A percentile compares a stretch with the other conserved stretches of the same genome.
Conservation (phyloP, 64 coral and sea anemone species). For the Pocillopora verrucosa region DNA sequence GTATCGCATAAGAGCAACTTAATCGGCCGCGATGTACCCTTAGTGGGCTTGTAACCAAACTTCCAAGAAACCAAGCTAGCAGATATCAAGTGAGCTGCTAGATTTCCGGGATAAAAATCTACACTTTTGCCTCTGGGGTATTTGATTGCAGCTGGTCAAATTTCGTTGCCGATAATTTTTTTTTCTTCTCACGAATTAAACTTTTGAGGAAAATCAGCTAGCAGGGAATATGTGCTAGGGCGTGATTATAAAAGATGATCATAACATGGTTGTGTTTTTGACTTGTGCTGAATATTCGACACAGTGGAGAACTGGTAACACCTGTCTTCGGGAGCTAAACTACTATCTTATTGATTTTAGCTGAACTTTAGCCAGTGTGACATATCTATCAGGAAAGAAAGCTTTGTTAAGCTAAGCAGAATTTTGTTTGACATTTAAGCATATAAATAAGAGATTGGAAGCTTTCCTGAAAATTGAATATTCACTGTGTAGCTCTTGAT, state of each 20-base stretch:
- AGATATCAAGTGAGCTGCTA: background rate
- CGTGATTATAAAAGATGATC: background rate
- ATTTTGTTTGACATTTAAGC: background rate
- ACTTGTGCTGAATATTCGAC: background rate
- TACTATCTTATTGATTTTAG: background rate
- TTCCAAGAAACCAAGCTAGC: background rate
- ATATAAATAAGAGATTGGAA: background rate
- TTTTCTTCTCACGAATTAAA: background rate
- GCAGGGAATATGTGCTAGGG: background rate
- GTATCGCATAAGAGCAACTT: background rate
- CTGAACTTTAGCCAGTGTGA: background rate
- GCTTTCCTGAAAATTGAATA: background rate
- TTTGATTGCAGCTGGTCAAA: background rate
- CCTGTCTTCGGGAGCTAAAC: background rate
- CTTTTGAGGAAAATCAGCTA: slow-evolving; percentile 1
- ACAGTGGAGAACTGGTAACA: background rate
- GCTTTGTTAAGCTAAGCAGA: background rate
- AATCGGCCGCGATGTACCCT: background rate
- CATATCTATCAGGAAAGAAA: background rate
- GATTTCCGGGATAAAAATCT: slow-evolving; percentile 18
- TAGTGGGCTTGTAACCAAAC: background rate
- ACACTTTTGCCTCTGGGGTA: slow-evolving; percentile 15
- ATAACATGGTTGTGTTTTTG: background rate
- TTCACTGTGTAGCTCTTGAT: background rate
- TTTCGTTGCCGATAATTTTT: no score